Evolutionary conservation across 2,888 invertebrate species (phyloP), one percentile per base, ranked within the genome.

Genomic region (Rambutsinella grinnellia): DNA sequence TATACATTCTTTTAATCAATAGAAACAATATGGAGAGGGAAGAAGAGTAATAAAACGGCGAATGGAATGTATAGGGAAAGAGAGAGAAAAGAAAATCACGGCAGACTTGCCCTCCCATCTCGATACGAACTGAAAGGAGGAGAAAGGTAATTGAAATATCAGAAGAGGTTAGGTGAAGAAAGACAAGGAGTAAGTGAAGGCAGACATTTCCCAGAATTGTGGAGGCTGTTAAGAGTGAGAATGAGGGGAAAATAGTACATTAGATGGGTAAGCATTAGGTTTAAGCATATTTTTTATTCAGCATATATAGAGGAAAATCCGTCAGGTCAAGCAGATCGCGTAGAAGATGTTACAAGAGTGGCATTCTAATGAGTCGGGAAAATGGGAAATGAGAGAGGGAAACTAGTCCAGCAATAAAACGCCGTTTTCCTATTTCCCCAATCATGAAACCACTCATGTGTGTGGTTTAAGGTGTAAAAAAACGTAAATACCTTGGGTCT

Each of bases 121-220:
- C n/a, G 13, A 36, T 36, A 36, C 6, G 36, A 36, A 36, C 6
- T 36, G 36, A 36, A 13, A 13, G 13, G 13, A 36, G 36, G 36
- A 36, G 36, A 36, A 58, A 27, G 75, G 67, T 69, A 61, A 69
- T 69, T 69, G 69, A 69, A 69, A 69, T 69, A 69, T 69, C 36
- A 53, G 61, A n/a, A 61, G 26, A 36, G 10, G 47, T 46, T 54
- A 54, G 47, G 24, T 53, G 66, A 53, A 19, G 26, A 65, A 28
- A 36, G 51, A 17, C 24, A 23, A n/a, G 61, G 54, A 21, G 15
- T 21, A 57, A 44, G 23, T 21, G 27, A 26, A 58, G 6, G 13
- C n/a, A 36, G 28, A 47, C 44, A 46, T 44, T 46, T 26, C 46
- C 19, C 5, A 49, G 51, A 57, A 60, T 19, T 36, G 27, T 51